Evolutionary conservation across 2,113 vertebrate species (phyloP).

Genomic region (Pachyramphus minor): DNA sequence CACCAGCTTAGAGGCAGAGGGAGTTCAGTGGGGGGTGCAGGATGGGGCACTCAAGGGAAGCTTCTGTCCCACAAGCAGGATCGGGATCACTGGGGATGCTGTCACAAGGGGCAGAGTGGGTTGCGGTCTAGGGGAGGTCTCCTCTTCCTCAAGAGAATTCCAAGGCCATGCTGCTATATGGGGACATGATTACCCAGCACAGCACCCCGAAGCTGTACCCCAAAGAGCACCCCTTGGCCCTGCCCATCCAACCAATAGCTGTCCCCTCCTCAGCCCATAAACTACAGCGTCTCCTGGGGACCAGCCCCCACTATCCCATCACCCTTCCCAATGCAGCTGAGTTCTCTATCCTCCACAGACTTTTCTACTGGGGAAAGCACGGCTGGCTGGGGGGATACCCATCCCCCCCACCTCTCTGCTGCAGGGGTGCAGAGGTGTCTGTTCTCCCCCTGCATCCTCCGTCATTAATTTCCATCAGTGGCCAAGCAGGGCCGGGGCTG

Average conservation of each 20-base stretch:
- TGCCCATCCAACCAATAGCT: neutral
- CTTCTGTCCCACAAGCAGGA: neutral
- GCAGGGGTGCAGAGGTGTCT: neutral
- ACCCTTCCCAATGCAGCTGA: fast-evolving
- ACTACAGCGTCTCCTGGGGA: neutral
- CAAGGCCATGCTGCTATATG: neutral
- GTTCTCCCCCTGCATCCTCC: neutral
- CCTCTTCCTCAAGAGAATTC: neutral
- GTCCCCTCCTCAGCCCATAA: neutral
- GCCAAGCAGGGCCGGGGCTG: neutral
- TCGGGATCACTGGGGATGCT: neutral
- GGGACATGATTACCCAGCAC: neutral
- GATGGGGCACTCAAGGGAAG: neutral
- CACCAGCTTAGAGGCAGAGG: neutral
- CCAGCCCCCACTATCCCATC: no score
- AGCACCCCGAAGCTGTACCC: neutral
- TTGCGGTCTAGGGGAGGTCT: neutral
- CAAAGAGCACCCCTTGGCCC: neutral
- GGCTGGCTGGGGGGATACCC: neutral
- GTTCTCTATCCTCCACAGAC: neutral
- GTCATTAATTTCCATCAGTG: conserved; percentile 39
- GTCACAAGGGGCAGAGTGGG: neutral
- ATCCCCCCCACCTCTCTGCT: neutral
- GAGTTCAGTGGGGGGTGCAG: fast-evolving
- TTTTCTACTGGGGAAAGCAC: neutral